phyloP scores from a whole-genome alignment of 2,797 vertebrate genomes.

The Synanceia verrucosa region DNA sequence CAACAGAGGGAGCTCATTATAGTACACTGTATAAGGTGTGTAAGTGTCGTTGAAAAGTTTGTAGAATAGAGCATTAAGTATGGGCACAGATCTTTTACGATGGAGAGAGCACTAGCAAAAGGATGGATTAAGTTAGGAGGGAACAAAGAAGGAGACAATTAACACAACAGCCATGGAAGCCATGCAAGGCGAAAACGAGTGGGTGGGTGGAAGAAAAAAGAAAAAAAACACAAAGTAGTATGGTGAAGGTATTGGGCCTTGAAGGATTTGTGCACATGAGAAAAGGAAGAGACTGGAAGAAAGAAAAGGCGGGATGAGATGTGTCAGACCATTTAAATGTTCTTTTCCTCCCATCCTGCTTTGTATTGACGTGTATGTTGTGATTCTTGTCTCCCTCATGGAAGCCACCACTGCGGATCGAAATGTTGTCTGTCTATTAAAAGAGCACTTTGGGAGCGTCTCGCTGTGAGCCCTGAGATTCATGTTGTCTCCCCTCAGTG shows the following conservation, averaged over 20 bases:
- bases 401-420: constrained; percentile 50
- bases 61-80: not conserved
- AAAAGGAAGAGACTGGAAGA: constrained; percentile 13
- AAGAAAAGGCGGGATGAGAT: constrained; percentile 19
- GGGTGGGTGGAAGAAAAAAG: constrained; percentile 25
- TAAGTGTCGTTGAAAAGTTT: constrained; percentile 19
- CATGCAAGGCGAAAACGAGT: constrained; percentile 42
- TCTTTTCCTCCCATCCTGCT: constrained; percentile 17
- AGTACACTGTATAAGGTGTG: not conserved
- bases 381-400: constrained; percentile 51
- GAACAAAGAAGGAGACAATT: constrained; percentile 44
- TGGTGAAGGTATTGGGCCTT: constrained; percentile 31
- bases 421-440: constrained; percentile 67
- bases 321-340: constrained; percentile 36
- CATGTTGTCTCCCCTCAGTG: constrained; percentile 59
- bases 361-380: constrained; percentile 52
- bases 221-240: constrained; percentile 30
- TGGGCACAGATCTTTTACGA: constrained; percentile 42
- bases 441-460: constrained; percentile 55
- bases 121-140: constrained; percentile 30
- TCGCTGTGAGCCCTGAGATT: constrained; percentile 56
- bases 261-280: constrained; percentile 25
- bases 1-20: constrained; percentile 10
- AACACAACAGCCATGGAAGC: constrained; percentile 44
- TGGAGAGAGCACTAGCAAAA: constrained; percentile 39